Evolutionary conservation across 1,140 invertebrate species (phyloP).

Genomic region (Pygmarrhopalites habei): DNA sequence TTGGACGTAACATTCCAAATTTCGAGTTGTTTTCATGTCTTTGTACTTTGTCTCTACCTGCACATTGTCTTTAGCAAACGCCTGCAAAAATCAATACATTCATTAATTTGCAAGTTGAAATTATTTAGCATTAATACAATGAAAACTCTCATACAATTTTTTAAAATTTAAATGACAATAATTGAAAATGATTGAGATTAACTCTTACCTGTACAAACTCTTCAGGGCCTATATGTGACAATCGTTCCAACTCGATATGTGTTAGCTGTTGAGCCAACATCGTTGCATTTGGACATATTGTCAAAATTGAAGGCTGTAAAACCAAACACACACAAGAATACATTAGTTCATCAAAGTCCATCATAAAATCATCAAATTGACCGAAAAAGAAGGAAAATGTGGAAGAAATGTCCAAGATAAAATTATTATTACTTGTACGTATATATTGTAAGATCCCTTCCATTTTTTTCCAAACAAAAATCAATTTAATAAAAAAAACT

Average conservation of each 20-base stretch:
- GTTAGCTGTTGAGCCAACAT: constrained; percentile 86
- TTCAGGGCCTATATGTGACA: constrained; percentile 90
- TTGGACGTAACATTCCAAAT: constrained; percentile 92
- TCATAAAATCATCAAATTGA: too few relatives aligned
- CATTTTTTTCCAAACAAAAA: too few relatives aligned
- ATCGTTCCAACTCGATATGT: constrained; percentile 83
- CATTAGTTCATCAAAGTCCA: background rate
- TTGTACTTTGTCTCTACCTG: constrained; percentile 60
- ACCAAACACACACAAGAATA: constrained; percentile 1
- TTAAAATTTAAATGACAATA: too few relatives aligned
- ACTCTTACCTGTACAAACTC: constrained; percentile 75
- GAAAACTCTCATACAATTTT: background rate
- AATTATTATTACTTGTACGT: too few relatives aligned
- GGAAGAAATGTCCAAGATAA: too few relatives aligned
- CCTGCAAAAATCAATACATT: constrained; percentile 54
- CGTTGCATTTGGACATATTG: constrained; percentile 67
- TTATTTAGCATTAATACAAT: background rate
- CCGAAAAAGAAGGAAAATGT: too few relatives aligned
- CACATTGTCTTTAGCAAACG: constrained; percentile 77
- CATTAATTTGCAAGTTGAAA: background rate
- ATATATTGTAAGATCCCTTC: too few relatives aligned
- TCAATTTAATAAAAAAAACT: too few relatives aligned
- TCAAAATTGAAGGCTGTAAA: constrained; percentile 27
- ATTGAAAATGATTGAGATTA: background rate
- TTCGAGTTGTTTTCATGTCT: constrained; percentile 85